Evolutionary conservation across 1,140 invertebrate genomes (phyloP).

Genomic region (Cheumatopsyche charites): DNA sequence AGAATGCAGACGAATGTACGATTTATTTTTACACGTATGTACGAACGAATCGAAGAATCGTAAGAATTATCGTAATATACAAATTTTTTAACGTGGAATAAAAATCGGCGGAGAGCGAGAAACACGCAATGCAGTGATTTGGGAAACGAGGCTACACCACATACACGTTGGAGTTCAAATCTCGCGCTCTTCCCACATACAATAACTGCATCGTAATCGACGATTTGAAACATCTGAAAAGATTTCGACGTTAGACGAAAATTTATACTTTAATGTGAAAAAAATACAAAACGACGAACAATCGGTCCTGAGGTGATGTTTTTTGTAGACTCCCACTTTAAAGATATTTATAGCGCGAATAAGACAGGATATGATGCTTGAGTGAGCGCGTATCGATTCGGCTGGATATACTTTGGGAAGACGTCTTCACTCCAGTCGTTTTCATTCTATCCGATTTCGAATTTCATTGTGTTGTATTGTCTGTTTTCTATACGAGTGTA

Average conservation of each 20-base stretch:
- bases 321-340: conserved; percentile 4
- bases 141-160: conserved; percentile 6
- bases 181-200: background rate
- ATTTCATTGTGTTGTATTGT: too few relatives aligned
- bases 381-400: conserved; percentile 22
- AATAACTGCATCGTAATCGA: too few relatives aligned
- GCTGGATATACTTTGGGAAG: background rate
- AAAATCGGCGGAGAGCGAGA: background rate
- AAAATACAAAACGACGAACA: too few relatives aligned
- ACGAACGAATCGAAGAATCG: too few relatives aligned
- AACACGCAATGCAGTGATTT: conserved; percentile 22
- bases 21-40: too few relatives aligned
- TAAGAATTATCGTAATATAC: too few relatives aligned
- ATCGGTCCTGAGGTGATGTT: background rate
- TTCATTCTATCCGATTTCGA: too few relatives aligned
- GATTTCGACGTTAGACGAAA: background rate
- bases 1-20: too few relatives aligned
- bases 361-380: conserved; percentile 30
- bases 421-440: background rate
- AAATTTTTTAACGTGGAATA: too few relatives aligned
- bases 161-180: background rate
- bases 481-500: too few relatives aligned
- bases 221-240: background rate
- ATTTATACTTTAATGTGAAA: too few relatives aligned
- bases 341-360: conserved; percentile 18